These are phyloP conservation scores for Catotricha subobsoleta DNA, from an alignment of 2,888 invertebrate genomes.

Conservation along the genomic window DNA sequence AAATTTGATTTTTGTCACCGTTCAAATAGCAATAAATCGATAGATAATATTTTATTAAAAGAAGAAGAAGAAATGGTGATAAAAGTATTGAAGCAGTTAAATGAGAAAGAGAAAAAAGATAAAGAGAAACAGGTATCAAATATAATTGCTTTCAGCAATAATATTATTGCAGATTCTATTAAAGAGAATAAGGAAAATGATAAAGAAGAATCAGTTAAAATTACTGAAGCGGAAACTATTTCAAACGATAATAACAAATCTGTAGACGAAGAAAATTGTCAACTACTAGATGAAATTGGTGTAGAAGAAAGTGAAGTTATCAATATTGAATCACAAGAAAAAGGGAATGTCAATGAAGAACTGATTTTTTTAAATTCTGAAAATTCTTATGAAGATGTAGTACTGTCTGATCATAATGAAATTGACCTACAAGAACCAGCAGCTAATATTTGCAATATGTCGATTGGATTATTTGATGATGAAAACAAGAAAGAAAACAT, in stretches of 20 bases:
- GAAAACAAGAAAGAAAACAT: no score
- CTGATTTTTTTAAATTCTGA: no score
- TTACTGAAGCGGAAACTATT: background rate
- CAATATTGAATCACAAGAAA: background rate
- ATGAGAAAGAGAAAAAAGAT: background rate
- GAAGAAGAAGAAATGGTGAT: conserved; percentile 14
- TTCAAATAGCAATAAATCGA: conserved; percentile 6
- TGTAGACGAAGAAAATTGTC: background rate
- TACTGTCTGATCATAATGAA: no score
- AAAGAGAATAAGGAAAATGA: background rate
- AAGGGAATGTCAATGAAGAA: no score
- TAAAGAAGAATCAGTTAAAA: background rate
- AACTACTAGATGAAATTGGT: no score
- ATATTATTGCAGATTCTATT: background rate
- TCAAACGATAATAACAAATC: background rate
- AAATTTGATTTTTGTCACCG: conserved; percentile 2
- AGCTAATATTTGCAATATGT: no score
- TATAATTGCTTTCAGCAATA: no score
- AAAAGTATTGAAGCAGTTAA: conserved; percentile 3
- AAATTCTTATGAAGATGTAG: no score
- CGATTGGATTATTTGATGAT: no score
- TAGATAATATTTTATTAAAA: conserved; percentile 10
- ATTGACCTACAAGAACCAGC: no score
- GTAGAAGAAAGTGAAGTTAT: background rate
- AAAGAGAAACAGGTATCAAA: background rate